Conservation (phyloP, 2,113 vertebrate species). For the Megaptera novaeangliae region DNA sequence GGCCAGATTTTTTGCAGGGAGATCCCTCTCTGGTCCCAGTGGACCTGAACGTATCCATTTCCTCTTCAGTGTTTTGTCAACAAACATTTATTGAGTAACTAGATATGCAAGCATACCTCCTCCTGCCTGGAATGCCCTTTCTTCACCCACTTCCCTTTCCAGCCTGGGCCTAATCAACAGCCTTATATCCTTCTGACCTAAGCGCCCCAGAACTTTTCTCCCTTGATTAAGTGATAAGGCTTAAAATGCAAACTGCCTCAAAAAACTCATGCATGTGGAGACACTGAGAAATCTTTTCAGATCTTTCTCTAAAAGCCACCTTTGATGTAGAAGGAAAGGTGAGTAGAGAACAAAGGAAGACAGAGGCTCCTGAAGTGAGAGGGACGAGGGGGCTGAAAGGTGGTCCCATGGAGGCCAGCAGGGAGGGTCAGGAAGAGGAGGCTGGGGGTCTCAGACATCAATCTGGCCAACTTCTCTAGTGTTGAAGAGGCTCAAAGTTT, state of each 20-base stretch:
- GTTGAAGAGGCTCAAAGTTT: not conserved
- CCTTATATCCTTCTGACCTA: not conserved
- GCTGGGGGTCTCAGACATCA: not conserved
- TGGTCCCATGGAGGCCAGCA: rapidly evolving
- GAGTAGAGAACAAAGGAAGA: not conserved
- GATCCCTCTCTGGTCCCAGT: not conserved
- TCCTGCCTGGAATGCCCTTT: not conserved
- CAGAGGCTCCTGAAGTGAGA: not conserved
- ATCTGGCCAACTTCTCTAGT: not conserved
- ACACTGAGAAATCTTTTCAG: not conserved
- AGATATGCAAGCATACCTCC: not conserved
- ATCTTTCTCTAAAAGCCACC: not conserved
- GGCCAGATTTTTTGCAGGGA: not conserved
- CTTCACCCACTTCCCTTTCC: not conserved
- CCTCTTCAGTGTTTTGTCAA: not conserved
- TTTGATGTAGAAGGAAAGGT: not conserved
- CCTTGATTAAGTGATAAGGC: not conserved
- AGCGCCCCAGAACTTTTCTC: not conserved
- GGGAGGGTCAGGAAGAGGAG: not conserved
- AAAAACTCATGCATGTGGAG: not conserved
- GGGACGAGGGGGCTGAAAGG: not conserved
- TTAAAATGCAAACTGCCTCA: not conserved
- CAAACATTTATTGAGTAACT: not conserved
- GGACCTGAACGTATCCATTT: not conserved
- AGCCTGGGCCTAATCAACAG: not conserved